Evolutionary conservation across 2,797 vertebrate species (phyloP).

Genomic region (Lophotriccus pileatus): DNA sequence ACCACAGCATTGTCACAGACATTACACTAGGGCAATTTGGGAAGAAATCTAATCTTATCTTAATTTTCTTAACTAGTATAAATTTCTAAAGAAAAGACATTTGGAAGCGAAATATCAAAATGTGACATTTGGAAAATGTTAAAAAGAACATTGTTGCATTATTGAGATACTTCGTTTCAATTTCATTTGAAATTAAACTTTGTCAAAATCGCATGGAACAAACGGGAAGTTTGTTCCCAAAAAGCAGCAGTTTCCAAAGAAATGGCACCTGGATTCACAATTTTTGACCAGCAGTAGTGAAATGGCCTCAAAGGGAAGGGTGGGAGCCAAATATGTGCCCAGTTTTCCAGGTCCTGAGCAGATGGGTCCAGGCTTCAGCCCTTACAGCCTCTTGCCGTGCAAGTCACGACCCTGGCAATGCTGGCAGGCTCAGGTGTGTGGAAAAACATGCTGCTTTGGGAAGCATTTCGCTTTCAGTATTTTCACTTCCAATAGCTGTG

Average conservation of each 20-base stretch:
- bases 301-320: rapidly evolving
- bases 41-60: not conserved
- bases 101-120: slow-evolving; percentile 45
- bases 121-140: slow-evolving; percentile 59
- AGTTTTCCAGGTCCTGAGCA: not conserved
- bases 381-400: not conserved
- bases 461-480: not conserved
- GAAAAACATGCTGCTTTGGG: rapidly evolving
- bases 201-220: not conserved
- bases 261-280: rapidly evolving
- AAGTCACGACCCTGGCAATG: not conserved
- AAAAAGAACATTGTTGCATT: not conserved
- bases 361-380: not conserved
- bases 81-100: slow-evolving; percentile 30
- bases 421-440: not conserved
- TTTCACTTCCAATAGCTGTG: not conserved
- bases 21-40: not conserved
- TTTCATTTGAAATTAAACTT: not conserved
- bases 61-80: slow-evolving; percentile 24
- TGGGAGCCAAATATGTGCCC: not conserved
- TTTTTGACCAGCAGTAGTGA: not conserved
- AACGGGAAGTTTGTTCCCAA: not conserved
- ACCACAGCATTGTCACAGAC: not conserved
- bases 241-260: not conserved
- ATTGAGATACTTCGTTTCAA: slow-evolving; percentile 35